Evolutionary conservation across 1,140 invertebrate genomes (phyloP).

Genomic region (Anoplolepis gracilipes): DNA sequence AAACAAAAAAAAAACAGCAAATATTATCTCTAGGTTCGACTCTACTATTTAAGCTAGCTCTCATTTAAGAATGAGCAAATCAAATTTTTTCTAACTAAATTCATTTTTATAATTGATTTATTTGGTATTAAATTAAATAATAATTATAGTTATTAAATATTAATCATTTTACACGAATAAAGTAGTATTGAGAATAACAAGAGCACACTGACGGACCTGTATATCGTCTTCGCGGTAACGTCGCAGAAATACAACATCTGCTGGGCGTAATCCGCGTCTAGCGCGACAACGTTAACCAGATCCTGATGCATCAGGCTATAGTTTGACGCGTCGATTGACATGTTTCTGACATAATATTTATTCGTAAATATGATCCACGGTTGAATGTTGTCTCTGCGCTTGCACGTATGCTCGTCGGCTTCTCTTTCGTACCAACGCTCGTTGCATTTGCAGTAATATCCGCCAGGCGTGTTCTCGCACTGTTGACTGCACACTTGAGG

Average conservation of each 20-base stretch:
- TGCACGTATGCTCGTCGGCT: constrained; percentile 95
- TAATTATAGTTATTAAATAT: too few species aligned
- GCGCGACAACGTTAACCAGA: constrained; percentile 97
- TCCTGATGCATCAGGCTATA: constrained; percentile 97
- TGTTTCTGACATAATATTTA: constrained; percentile 98
- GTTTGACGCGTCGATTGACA: constrained; percentile 94
- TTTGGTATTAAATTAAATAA: too few species aligned
- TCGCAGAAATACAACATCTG: constrained; percentile 97
- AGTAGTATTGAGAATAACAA: not conserved
- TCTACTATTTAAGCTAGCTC: too few species aligned
- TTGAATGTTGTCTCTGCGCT: constrained; percentile 92
- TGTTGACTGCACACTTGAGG: constrained; percentile 97
- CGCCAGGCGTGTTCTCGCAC: constrained; percentile 98
- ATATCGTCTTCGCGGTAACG: constrained; percentile 97
- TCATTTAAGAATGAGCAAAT: not conserved
- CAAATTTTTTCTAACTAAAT: not conserved
- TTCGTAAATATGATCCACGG: constrained; percentile 99
- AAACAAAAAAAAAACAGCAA: too few species aligned
- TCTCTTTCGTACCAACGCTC: constrained; percentile 96
- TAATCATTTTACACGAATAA: too few species aligned
- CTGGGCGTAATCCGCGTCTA: constrained; percentile 96
- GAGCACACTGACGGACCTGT: constrained; percentile 84
- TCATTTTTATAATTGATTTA: not conserved
- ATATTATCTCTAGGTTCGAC: too few species aligned
- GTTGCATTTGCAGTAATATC: constrained; percentile 98